A percentile compares a stretch with the other conserved stretches of the same genome.
Conservation (phyloP, 2,888 invertebrate genomes). For the Tortrix viridana region DNA sequence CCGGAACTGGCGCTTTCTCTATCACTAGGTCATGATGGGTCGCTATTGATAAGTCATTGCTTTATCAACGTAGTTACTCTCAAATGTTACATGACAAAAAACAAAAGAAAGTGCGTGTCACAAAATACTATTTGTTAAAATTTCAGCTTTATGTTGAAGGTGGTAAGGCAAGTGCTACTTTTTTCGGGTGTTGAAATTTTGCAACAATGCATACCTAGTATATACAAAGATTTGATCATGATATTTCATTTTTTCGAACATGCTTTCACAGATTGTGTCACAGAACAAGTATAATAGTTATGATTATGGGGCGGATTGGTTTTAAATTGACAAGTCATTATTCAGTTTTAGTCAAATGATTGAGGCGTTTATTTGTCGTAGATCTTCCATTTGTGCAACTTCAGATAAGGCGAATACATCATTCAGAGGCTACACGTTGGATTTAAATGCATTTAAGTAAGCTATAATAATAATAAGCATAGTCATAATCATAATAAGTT, state of each 20-base stretch:
- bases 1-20: conserved; percentile 81
- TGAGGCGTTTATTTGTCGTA: no score
- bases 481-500: no score
- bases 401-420: no score
- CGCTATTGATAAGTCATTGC: conserved; percentile 59
- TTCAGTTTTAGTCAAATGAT: no score
- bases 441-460: no score
- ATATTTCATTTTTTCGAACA: conserved; percentile 48
- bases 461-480: no score
- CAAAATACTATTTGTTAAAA: conserved; percentile 20
- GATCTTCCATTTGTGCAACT: no score
- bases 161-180: background rate
- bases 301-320: conserved; percentile 43
- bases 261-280: conserved; percentile 67
- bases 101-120: conserved; percentile 39
- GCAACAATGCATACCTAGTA: conserved; percentile 23
- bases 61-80: conserved; percentile 51
- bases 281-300: conserved; percentile 61
- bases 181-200: background rate
- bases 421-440: no score
- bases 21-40: conserved; percentile 59
- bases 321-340: conserved; percentile 13
- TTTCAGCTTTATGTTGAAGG: conserved; percentile 30
- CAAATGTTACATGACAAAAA: conserved; percentile 46
- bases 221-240: conserved; percentile 39